Conservation (phyloP, 2,113 vertebrate genomes). For the Clarias batrachus region DNA sequence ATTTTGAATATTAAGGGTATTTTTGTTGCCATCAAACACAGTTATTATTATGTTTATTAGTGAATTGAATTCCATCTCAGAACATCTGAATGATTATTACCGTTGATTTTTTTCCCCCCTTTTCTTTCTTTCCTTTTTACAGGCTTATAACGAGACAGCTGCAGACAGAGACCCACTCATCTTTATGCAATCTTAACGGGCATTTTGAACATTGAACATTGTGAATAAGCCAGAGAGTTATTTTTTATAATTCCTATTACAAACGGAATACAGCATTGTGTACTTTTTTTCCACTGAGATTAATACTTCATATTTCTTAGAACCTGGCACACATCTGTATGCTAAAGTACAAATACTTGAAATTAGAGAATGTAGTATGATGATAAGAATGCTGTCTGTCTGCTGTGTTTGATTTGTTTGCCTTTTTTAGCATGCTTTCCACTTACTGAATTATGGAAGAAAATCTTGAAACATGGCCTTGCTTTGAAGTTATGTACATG, state of each 20-base stretch:
- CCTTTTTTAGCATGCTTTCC: constrained; percentile 69
- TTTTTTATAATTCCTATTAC: constrained; percentile 71
- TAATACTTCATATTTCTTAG: constrained; percentile 59
- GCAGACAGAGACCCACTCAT: constrained; percentile 65
- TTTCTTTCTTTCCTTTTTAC: constrained; percentile 36
- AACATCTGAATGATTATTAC: constrained; percentile 66
- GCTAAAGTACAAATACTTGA: constrained; percentile 59
- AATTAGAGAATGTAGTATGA: constrained; percentile 63
- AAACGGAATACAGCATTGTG: constrained; percentile 66
- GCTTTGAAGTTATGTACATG: constrained; percentile 38
- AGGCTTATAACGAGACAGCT: constrained; percentile 72
- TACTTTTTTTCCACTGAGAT: constrained; percentile 72
- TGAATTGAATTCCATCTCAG: constrained; percentile 66
- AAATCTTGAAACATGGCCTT: constrained; percentile 48
- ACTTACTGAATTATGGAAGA: constrained; percentile 38
- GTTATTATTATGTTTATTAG: constrained; percentile 69
- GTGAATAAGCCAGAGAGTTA: constrained; percentile 65
- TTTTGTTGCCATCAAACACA: constrained; percentile 63
- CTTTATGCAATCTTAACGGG: constrained; percentile 76
- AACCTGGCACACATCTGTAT: constrained; percentile 52
- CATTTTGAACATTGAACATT: constrained; percentile 76
- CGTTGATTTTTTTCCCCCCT: constrained; percentile 16
- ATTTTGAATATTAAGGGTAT: constrained; percentile 60
- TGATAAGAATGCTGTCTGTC: constrained; percentile 59
- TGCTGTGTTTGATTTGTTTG: constrained; percentile 60